phyloP scores from a whole-genome alignment of 2,113 vertebrate species.

The Psephotus haematonotus region DNA sequence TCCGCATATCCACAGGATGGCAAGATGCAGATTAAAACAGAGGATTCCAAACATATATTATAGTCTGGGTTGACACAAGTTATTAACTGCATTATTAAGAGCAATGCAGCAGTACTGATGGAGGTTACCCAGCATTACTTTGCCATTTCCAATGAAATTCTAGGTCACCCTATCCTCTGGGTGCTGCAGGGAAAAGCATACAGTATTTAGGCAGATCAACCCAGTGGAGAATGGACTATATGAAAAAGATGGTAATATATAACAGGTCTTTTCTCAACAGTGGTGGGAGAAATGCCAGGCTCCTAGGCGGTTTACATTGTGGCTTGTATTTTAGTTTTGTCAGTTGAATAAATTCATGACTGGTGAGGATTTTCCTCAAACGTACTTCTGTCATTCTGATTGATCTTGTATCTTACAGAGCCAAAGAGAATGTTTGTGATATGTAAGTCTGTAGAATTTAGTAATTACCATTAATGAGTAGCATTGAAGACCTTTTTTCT shows the following conservation, averaged over 20 bases:
- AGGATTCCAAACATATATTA: neutral
- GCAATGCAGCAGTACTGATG: neutral
- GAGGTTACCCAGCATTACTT: neutral
- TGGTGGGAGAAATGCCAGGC: neutral
- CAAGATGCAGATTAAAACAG: neutral
- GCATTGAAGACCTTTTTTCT: neutral
- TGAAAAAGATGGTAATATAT: neutral
- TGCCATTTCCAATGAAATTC: neutral
- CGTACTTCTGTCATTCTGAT: neutral
- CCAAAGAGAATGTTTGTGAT: neutral
- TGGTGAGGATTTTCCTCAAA: neutral
- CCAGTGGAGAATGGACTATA: neutral
- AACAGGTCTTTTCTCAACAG: rapidly evolving
- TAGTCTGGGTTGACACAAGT: neutral
- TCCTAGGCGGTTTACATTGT: neutral
- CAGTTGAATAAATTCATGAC: neutral
- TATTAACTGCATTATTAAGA: neutral
- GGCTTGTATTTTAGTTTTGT: neutral
- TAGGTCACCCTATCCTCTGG: neutral
- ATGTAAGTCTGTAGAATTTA: neutral
- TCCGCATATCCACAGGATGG: neutral
- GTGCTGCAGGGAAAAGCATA: neutral
- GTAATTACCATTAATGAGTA: neutral
- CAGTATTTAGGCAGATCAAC: neutral
- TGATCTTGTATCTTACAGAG: neutral